Evolutionary conservation across 2,888 invertebrate species (phyloP).

Genomic region (Ceraclea dissimilis): DNA sequence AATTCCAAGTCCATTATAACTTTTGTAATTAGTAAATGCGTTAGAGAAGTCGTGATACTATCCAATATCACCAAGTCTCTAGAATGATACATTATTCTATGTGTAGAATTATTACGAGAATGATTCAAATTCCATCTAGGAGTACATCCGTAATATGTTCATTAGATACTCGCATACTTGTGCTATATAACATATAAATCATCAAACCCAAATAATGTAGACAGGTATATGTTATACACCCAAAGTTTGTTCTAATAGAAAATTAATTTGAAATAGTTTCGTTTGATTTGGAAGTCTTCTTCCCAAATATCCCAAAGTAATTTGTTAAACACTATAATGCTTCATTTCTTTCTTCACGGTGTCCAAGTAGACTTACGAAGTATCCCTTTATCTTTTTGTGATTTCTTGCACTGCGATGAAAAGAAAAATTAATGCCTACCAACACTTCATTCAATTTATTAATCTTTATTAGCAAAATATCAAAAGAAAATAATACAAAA

Average conservation of each 20-base stretch:
- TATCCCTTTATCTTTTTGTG: too few species aligned
- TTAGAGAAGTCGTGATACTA: slow-evolving; percentile 6
- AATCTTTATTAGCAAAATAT: too few species aligned
- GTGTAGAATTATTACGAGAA: neutral
- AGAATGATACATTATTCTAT: neutral
- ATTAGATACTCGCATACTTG: neutral
- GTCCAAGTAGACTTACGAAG: too few species aligned
- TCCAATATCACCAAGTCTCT: neutral
- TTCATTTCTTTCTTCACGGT: too few species aligned
- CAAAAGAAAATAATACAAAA: too few species aligned
- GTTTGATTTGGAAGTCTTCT: too few species aligned
- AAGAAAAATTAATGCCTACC: too few species aligned
- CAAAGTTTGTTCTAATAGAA: neutral
- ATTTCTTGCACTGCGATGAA: too few species aligned
- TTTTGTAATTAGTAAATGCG: slow-evolving; percentile 23
- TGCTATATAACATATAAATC: neutral
- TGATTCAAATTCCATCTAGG: neutral
- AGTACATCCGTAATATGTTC: neutral
- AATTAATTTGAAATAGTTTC: too few species aligned
- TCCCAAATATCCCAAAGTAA: too few species aligned
- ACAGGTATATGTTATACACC: neutral
- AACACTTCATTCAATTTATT: too few species aligned
- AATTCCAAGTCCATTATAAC: slow-evolving; percentile 23
- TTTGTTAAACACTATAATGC: too few species aligned
- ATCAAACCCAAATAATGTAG: neutral